A percentile compares a stretch with the other conserved stretches of the same genome.
These are phyloP conservation scores for Uria lomvia DNA, from an alignment of 2,113 vertebrate genomes.

Conservation along the genomic window DNA sequence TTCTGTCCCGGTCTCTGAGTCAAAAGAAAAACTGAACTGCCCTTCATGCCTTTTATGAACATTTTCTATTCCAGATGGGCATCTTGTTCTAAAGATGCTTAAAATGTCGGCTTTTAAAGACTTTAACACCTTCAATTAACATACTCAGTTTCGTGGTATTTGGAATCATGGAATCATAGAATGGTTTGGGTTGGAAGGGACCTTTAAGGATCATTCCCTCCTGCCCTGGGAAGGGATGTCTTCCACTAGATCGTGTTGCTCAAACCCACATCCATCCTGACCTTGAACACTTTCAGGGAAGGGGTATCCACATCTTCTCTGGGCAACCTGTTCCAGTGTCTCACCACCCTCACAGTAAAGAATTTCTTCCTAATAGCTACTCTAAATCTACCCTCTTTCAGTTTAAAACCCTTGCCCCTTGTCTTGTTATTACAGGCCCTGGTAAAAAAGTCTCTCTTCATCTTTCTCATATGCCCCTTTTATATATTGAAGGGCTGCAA, in stretches of 20 bases:
- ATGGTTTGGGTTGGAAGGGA: neutral
- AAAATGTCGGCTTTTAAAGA: neutral
- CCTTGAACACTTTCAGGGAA: neutral
- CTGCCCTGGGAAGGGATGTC: accelerated
- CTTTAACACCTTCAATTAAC: neutral
- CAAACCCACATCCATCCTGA: accelerated
- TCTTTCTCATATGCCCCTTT: neutral
- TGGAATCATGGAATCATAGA: neutral
- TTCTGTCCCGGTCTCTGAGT: neutral
- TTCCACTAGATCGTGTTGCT: neutral
- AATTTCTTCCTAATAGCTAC: neutral
- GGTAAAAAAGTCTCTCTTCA: accelerated
- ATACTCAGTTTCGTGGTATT: neutral
- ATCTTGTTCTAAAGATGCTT: neutral
- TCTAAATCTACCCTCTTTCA: neutral
- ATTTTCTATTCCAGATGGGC: neutral
- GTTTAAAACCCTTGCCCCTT: neutral
- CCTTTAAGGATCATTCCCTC: neutral
- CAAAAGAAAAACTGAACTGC: neutral
- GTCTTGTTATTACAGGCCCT: neutral
- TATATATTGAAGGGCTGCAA: neutral
- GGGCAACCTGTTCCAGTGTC: neutral
- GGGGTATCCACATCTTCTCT: accelerated
- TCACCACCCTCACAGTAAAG: neutral
- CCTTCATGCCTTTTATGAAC: neutral